Percentiles rank a stretch among this genome's conserved stretches.
Conservation (phyloP, 2,113 vertebrate genomes). For the Myodes glareolus region DNA sequence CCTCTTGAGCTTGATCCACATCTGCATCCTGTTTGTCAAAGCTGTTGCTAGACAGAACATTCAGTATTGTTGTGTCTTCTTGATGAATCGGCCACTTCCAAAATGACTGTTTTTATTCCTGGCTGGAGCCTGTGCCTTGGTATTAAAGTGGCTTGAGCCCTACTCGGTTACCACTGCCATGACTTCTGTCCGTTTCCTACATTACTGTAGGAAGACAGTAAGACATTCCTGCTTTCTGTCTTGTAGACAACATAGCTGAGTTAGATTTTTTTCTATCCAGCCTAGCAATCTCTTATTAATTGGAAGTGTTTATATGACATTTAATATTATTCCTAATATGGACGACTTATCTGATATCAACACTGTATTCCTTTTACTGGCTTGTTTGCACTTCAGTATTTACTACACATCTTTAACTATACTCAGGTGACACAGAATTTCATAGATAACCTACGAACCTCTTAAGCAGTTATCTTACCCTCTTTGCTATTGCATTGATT, state of each 20-base stretch:
- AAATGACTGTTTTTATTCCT: background rate
- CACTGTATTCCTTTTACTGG: background rate
- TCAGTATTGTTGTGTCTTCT: background rate
- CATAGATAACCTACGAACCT: background rate
- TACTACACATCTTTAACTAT: background rate
- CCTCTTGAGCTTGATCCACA: background rate
- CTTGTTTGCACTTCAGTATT: background rate
- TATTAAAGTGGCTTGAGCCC: background rate
- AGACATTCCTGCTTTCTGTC: background rate
- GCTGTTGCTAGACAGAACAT: background rate
- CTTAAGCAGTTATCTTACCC: background rate
- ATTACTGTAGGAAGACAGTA: too few relatives aligned
- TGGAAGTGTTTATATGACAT: background rate
- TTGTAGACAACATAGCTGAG: background rate
- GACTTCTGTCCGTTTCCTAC: background rate
- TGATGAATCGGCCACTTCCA: background rate
- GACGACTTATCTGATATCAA: background rate
- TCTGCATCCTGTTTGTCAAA: background rate
- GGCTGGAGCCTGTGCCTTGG: background rate
- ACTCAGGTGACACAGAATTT: background rate
- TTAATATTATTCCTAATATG: background rate
- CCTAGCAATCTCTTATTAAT: background rate
- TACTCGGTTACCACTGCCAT: fast-evolving
- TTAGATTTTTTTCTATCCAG: background rate
- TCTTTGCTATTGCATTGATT: background rate